These are phyloP conservation scores for Coptotermes formosanus DNA, from an alignment of 1,140 invertebrate species.

Conservation along the genomic window DNA sequence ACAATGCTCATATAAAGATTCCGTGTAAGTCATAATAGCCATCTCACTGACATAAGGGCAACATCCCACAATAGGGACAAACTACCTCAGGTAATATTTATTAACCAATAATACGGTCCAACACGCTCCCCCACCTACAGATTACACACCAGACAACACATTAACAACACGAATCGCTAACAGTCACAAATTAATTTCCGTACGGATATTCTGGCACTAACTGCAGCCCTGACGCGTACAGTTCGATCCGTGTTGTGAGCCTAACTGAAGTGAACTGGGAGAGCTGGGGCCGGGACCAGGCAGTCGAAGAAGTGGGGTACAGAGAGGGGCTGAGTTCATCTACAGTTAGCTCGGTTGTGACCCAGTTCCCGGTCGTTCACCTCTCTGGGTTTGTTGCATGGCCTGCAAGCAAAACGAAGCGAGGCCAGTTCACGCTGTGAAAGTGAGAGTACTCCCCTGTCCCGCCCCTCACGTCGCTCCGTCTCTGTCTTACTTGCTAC, in stretches of 20 bases:
- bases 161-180: no score
- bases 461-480: conserved; percentile 40
- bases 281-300: neutral
- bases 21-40: conserved; percentile 27
- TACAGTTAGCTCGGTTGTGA: conserved; percentile 57
- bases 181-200: no score
- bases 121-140: no score
- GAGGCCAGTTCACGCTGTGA: conserved; percentile 53
- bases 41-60: conserved; percentile 59
- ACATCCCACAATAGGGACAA: conserved; percentile 40
- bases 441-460: conserved; percentile 56
- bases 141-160: no score
- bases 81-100: neutral
- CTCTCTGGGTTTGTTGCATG: conserved; percentile 42
- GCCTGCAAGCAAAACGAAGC: conserved; percentile 35
- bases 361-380: conserved; percentile 65
- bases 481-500: conserved; percentile 28
- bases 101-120: neutral
- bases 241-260: neutral
- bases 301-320: conserved; percentile 40
- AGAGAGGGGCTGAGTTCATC: conserved; percentile 50
- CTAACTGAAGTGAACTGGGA: neutral
- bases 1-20: conserved; percentile 47
- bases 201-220: neutral
- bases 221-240: neutral